phyloP scores from a whole-genome alignment of 2,113 vertebrate genomes.

The Uria lomvia region DNA sequence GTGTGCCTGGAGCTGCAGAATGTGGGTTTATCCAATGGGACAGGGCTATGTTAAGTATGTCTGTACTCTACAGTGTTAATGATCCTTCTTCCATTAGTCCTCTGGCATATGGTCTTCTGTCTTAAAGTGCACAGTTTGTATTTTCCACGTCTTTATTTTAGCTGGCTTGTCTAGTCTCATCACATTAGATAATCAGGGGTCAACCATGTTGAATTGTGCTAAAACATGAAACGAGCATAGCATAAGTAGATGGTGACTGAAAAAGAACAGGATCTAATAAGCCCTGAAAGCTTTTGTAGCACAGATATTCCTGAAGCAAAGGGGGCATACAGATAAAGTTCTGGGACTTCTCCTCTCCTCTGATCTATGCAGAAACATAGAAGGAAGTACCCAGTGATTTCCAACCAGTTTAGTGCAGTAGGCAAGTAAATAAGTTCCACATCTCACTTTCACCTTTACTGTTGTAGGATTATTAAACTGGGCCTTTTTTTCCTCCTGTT shows the following conservation, averaged over 20 bases:
- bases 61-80: background rate
- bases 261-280: background rate
- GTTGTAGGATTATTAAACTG: background rate
- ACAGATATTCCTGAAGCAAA: background rate
- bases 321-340: background rate
- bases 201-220: background rate
- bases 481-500: background rate
- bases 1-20: background rate
- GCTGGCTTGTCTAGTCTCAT: background rate
- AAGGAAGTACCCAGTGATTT: background rate
- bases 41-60: background rate
- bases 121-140: background rate
- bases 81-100: background rate
- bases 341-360: background rate
- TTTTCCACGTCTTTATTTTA: background rate
- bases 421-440: background rate
- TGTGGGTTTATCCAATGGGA: background rate
- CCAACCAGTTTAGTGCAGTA: background rate
- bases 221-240: background rate
- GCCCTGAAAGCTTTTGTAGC: background rate
- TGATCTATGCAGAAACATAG: background rate
- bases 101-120: background rate
- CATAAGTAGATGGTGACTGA: background rate
- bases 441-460: background rate
- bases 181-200: background rate